A percentile compares a stretch with the other conserved stretches of the same genome.
phyloP scores from a whole-genome alignment of 2,888 invertebrate species.

The Leptarthrus brevirostris region DNA sequence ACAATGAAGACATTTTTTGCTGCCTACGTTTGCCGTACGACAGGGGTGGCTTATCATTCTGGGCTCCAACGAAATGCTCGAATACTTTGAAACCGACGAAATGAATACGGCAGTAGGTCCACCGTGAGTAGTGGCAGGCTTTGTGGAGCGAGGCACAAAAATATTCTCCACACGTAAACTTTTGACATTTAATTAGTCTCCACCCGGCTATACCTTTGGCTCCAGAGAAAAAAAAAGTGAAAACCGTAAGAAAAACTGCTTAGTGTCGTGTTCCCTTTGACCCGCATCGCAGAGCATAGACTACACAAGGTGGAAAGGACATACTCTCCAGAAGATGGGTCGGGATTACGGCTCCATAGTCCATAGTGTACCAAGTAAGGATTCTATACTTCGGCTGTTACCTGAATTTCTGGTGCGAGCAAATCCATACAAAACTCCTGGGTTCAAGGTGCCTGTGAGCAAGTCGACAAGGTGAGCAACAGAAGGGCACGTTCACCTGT shows the following conservation, averaged over 20 bases:
- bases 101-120: slow-evolving; percentile 13
- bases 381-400: background rate
- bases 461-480: slow-evolving; percentile 24
- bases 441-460: background rate
- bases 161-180: slow-evolving; percentile 55
- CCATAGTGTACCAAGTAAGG: background rate
- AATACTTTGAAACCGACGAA: slow-evolving; percentile 20
- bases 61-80: background rate
- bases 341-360: background rate
- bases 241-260: slow-evolving; percentile 39
- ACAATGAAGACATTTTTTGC: slow-evolving; percentile 46
- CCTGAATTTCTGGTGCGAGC: background rate
- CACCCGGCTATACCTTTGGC: slow-evolving; percentile 9
- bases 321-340: slow-evolving; percentile 13
- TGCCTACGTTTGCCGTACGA: slow-evolving; percentile 14
- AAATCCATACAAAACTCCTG: slow-evolving; percentile 6
- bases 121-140: background rate
- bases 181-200: slow-evolving; percentile 56
- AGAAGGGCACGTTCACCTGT: slow-evolving; percentile 53
- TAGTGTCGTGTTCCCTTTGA: background rate
- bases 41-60: slow-evolving; percentile 17
- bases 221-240: slow-evolving; percentile 6
- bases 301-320: slow-evolving; percentile 11
- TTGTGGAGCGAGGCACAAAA: slow-evolving; percentile 22
- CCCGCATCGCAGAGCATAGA: slow-evolving; percentile 1